These are phyloP conservation scores for Peromyscus melanophrys DNA, from an alignment of 2,797 vertebrate genomes.

Conservation along the genomic window DNA sequence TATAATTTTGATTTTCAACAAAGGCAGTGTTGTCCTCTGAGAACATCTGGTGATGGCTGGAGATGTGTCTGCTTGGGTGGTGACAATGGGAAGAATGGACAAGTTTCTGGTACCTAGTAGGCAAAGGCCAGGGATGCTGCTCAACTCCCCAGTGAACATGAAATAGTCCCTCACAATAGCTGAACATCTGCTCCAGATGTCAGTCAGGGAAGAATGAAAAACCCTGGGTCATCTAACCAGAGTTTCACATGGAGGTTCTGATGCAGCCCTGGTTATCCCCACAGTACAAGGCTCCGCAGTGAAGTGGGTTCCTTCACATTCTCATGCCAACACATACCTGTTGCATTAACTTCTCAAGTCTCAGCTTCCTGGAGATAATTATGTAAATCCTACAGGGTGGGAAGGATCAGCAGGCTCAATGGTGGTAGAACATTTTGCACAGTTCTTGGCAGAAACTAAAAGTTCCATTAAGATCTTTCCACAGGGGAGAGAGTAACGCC, in stretches of 20 bases:
- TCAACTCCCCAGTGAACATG: fast-evolving
- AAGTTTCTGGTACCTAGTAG: fast-evolving
- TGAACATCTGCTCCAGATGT: neutral
- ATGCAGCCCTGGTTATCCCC: fast-evolving
- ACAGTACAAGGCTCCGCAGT: neutral
- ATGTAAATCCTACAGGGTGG: neutral
- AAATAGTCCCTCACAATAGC: neutral
- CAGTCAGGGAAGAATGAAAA: neutral
- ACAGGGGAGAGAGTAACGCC: neutral
- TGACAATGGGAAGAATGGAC: fast-evolving
- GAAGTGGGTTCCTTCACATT: neutral
- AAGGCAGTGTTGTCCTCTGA: neutral
- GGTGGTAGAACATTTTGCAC: neutral
- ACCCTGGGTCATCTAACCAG: neutral
- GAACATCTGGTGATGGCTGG: neutral
- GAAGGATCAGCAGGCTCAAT: neutral
- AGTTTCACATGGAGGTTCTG: neutral
- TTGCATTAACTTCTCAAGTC: neutral
- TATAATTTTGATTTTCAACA: neutral
- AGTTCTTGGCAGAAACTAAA: neutral
- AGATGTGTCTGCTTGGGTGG: neutral
- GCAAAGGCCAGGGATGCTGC: neutral
- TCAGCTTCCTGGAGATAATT: slow-evolving; percentile 50
- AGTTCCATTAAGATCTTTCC: neutral
- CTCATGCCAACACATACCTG: neutral